Conservation (phyloP, 2,888 invertebrate species). For the Ptychoptera contaminata region DNA sequence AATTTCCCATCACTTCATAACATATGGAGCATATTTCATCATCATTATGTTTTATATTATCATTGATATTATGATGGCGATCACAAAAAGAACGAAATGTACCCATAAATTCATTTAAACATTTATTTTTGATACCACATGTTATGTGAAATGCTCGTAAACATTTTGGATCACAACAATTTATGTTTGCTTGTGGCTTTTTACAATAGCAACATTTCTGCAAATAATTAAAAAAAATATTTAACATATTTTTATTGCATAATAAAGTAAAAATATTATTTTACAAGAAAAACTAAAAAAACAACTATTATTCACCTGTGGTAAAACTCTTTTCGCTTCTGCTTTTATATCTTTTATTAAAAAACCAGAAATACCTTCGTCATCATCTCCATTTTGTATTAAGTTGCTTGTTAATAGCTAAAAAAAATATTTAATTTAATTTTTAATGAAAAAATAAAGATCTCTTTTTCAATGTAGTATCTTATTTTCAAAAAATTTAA, state of each 20-base stretch:
- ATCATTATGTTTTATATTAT: not conserved
- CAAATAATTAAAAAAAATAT: constrained; percentile 14
- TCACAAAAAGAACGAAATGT: constrained; percentile 36
- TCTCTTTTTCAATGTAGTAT: not conserved
- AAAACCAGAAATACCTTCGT: constrained; percentile 61
- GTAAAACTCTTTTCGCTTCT: constrained; percentile 46
- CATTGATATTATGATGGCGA: constrained; percentile 10
- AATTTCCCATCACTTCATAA: constrained; percentile 38
- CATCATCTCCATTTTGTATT: constrained; percentile 47
- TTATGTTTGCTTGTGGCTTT: constrained; percentile 49
- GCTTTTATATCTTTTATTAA: constrained; percentile 46
- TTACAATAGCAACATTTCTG: constrained; percentile 56
- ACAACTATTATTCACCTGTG: constrained; percentile 35
- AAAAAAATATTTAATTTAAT: constrained; percentile 15
- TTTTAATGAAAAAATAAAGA: not conserved
- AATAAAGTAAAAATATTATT: not conserved
- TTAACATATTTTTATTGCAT: constrained; percentile 4
- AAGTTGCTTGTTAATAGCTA: constrained; percentile 57
- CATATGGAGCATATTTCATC: constrained; percentile 48
- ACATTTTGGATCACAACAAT: constrained; percentile 49
- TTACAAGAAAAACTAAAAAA: not conserved
- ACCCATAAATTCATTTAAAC: constrained; percentile 46
- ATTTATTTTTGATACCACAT: constrained; percentile 49
- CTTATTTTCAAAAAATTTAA: not conserved
- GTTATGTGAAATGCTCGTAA: constrained; percentile 55